Evolutionary conservation across 2,888 invertebrate species (phyloP), one percentile per base, ranked within the genome.

Genomic region (Drosophila buzzatii): DNA sequence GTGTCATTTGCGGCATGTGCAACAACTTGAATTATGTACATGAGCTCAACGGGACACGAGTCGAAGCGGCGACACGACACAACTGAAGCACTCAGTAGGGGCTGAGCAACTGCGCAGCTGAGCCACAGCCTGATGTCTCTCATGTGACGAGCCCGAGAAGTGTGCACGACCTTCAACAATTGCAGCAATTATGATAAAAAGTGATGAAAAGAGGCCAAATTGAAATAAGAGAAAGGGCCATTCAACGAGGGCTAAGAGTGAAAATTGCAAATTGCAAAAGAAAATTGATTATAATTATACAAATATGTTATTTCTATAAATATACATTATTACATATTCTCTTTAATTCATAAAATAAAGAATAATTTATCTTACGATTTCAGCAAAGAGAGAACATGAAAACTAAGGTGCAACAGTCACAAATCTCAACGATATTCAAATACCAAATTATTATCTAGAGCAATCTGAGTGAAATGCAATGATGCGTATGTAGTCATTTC

Each of bases 1-100:
- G 79, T 79, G 82, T 79, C 79, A 79, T 84, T 72, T 81, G 81
- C 49, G 85, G 90, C 85, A 85, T 90, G 85, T 90, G 85, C 85
- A 85, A 90, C 85, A 90, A 85, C 85, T 85, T 85, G 85, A 85
- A 90, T 90, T 85, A 85, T 90, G 90, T 73, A 90, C 90, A 90
- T 71, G 89, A 90, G 81, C 57, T 51, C 60, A 39, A 65, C 87
- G 72, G 31, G 53, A 47, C 62, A 53, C 64, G 63, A 65, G 67
- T 42, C 66, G 58, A 56, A 31, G 27, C 39, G 16, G 37, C 37
- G 53, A 23, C 39, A 53, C 23, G 37, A 53, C 39, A 51, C 56
- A 16, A n/a, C 62, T 53, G 37, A 23, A 31, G 12, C 49, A 31
- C 58, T 33, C 14, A 42, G 70, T 52, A 53, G n/a, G 47, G n/a